phyloP scores from a whole-genome alignment of 2,113 vertebrate species.

The Xiphophorus couchianus region DNA sequence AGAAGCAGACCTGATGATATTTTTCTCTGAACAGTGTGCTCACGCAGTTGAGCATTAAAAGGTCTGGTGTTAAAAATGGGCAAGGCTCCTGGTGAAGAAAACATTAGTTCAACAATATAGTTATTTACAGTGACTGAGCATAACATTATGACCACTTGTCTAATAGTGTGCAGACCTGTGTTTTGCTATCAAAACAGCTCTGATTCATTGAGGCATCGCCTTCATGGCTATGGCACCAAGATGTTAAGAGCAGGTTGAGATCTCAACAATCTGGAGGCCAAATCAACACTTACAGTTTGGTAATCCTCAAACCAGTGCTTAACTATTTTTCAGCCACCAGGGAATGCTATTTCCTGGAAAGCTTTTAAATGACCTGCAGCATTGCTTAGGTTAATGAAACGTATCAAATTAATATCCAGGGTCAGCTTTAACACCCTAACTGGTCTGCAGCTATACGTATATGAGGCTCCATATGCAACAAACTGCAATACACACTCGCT shows the following conservation, averaged over 20 bases:
- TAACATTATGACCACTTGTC: neutral
- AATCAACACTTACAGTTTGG: neutral
- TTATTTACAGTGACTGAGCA: neutral
- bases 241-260: neutral
- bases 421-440: too few species aligned
- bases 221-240: neutral
- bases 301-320: neutral
- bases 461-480: too few species aligned
- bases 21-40: conserved; percentile 29
- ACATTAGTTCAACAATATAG: neutral
- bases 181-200: neutral
- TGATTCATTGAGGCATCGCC: neutral
- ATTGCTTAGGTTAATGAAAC: too few species aligned
- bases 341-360: neutral
- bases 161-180: neutral
- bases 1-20: conserved; percentile 9
- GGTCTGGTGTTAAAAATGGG: neutral
- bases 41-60: conserved; percentile 5
- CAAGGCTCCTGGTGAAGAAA: neutral
- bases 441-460: too few species aligned
- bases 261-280: neutral
- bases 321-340: neutral
- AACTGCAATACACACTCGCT: too few species aligned
- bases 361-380: neutral
- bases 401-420: too few species aligned